Evolutionary conservation across 2,888 invertebrate genomes (phyloP), one percentile per base, ranked within the genome.

Genomic region (Nemotelus pantherinus): DNA sequence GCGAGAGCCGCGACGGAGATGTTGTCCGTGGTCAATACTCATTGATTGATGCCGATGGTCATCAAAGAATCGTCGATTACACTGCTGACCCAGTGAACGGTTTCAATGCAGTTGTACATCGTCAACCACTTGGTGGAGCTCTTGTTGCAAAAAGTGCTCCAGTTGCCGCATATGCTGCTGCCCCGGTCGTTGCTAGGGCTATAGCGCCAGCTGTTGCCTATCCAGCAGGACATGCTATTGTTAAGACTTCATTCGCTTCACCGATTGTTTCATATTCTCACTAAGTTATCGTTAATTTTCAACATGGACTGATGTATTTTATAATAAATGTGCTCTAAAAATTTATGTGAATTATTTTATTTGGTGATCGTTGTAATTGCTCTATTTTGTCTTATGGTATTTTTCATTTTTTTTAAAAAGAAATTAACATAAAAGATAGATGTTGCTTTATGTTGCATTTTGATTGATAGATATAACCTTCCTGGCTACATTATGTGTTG

Each of bases 21-120:
- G 80, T 86, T 43, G 88, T 88, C 10, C 85, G 85, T 80, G 88
- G 88, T 45, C 87, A 87, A 81, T 88, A 88, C 82, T 87, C 87
- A 2, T 81, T 88, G 80, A 83, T 86, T 77, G 88, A 88, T 77
- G 84, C 88, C 78, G 88, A 88, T 83, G 88, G 88, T 7, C 85
- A 84, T 77, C 83, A 86, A 78, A 85, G 87, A 58, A 86, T 85
- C 81, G 87, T 87, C 65, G 87, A 87, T 81, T 87, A 87, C 79
- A 85, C 86, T 43, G 84, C 87, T 76, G 87, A 87, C 80, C 83
- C 87, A 70, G 82, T 87, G 77, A 86, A 87, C 76, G 87, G 87
- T 55, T 87, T 87, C 81, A 87, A 87, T 77, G 87, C 87, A 72
- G 85, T 87, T 41, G 87, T 87, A 5, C 84, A 84, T 5, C 85